Evolutionary conservation across 1,140 invertebrate genomes (phyloP).

Genomic region (Latrodectus geometricus): DNA sequence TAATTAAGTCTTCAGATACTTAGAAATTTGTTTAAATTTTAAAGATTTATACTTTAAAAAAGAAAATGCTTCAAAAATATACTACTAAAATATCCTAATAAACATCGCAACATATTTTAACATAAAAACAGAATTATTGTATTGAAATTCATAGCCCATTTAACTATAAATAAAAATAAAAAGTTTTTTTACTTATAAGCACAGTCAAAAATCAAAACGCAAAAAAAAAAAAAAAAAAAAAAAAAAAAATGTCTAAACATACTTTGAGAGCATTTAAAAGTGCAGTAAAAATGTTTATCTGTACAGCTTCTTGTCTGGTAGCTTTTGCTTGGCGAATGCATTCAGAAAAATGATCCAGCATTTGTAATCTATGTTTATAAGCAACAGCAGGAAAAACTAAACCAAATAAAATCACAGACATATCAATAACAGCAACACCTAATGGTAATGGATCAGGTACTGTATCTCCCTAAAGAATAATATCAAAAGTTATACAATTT

Average conservation of each 20-base stretch:
- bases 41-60: too few relatives aligned
- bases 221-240: too few relatives aligned
- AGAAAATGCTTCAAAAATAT: too few relatives aligned
- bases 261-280: slow-evolving; percentile 87
- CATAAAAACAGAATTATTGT: too few relatives aligned
- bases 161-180: too few relatives aligned
- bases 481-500: slow-evolving; percentile 45
- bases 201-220: too few relatives aligned
- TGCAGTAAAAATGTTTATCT: slow-evolving; percentile 97
- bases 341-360: slow-evolving; percentile 96
- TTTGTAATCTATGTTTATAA: slow-evolving; percentile 94
- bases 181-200: too few relatives aligned
- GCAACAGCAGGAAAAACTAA: slow-evolving; percentile 93
- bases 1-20: too few relatives aligned
- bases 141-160: too few relatives aligned
- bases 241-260: slow-evolving; percentile 16
- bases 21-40: too few relatives aligned
- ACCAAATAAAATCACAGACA: slow-evolving; percentile 92
- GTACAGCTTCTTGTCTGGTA: slow-evolving; percentile 91
- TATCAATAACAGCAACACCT: slow-evolving; percentile 96
- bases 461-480: slow-evolving; percentile 71
- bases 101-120: too few relatives aligned
- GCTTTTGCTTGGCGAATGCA: slow-evolving; percentile 94
- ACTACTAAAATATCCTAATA: too few relatives aligned
- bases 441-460: slow-evolving; percentile 86